Percentiles rank a stretch among this genome's conserved stretches.
Conservation (phyloP, 2,113 vertebrate genomes). For the Leptodactylus fuscus region DNA sequence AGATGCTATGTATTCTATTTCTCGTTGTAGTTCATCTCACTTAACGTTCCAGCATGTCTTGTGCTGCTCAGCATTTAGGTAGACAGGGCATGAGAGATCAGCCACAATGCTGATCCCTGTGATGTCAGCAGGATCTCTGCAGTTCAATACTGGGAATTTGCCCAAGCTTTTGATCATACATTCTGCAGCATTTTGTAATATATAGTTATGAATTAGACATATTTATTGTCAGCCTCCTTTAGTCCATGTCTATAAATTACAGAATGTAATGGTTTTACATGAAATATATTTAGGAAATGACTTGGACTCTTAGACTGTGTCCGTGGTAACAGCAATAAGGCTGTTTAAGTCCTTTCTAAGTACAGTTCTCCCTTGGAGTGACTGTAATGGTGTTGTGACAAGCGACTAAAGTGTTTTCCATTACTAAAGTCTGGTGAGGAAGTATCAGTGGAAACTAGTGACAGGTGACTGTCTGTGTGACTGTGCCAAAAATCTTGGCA, state of each 20-base stretch:
- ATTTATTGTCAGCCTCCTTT: neutral
- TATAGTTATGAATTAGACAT: neutral
- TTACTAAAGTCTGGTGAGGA: conserved; percentile 22
- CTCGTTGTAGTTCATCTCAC: too few species aligned
- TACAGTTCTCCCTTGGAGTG: neutral
- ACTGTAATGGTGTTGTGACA: conserved; percentile 18
- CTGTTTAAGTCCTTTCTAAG: neutral
- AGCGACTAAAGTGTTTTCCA: conserved; percentile 28
- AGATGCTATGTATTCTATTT: too few species aligned
- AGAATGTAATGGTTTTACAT: neutral
- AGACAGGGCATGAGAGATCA: neutral
- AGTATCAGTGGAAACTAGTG: conserved; percentile 22
- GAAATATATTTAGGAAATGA: neutral
- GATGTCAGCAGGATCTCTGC: neutral
- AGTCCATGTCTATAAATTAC: neutral
- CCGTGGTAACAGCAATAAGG: neutral
- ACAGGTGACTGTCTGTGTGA: conserved; percentile 15
- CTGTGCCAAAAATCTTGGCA: conserved; percentile 53
- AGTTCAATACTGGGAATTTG: neutral
- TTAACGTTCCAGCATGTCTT: neutral
- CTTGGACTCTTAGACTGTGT: neutral
- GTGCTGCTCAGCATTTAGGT: too few species aligned
- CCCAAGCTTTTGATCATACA: neutral
- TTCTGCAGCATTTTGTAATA: neutral
- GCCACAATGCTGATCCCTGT: neutral